Base-by-base conservation (phyloP, 2,113 vertebrate species). In the Myrmecobius fasciatus region DNA sequence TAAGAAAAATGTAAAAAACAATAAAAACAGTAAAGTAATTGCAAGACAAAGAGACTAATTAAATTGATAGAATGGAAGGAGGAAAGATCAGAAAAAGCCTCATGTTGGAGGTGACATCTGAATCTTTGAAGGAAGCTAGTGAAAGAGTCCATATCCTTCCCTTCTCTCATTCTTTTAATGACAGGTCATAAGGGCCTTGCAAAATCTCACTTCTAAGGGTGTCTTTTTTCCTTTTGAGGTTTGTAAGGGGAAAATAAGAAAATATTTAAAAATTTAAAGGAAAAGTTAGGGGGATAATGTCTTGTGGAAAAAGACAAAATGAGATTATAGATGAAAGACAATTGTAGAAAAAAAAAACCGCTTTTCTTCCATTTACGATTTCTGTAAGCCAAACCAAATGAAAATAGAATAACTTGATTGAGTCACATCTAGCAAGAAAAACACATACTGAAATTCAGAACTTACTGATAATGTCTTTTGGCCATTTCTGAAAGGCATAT, bases 131-230 rank as follows among this genome's bases (percentile, higher is more conserved):
- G 20, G 67, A 43, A 83, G n/a, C 17, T 83, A 43, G n/a, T n/a
- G n/a, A 43, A 24, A 83, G 20, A 83, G 8, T n/a, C 67, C 1
- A 7, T 83, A n/a, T 83, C 20, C 43, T 20, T 43, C 67, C 36
- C 36, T 7, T 43, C n/a, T 20, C 36, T 83, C 20, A 43, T 83
- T 3, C 20, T 83, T 83, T 83, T 43, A 83, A 83, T 20, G 20
- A 43, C 67, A 83, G n/a, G 14, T 83, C 7, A n/a, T 22, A 83
- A 83, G 20, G n/a, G n/a, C 67, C n/a, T 83, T 83, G 67, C 90
- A 95, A 89, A 24, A 43, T 91, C 92, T 96, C 96, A 95, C 96
- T 43, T 83, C 51, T 25, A 20, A 49, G 43, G 90, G 75, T 3
- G 20, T 53, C 11, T 20, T 91, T 2, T 96, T 28, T 11, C 52